Base-by-base conservation (phyloP, 2,113 vertebrate genomes). In the Perca fluviatilis region DNA sequence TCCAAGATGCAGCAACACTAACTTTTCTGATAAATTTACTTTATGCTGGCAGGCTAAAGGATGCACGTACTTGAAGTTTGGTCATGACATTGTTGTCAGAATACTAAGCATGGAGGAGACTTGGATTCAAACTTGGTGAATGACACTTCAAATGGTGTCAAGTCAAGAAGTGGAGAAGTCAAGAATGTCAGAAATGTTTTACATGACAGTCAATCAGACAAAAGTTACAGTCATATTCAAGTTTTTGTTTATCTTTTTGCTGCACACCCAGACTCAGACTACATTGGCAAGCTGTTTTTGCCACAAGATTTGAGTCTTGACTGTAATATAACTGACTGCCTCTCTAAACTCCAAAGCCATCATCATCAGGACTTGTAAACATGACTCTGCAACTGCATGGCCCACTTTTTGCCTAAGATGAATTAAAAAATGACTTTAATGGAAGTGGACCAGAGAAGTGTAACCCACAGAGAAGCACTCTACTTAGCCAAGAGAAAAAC, bases 1-100 rank as follows among this genome's bases (percentile, higher is more conserved):
- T 68, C 54, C 30, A 53, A 69, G 47, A 79, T 66, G 25, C 65
- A 70, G 61, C 58, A 53, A 13, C 71, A 66, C 73, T 40, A 50
- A 85, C 82, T 73, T 88, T 77, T 53, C 21, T 63, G n/a, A 9
- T 51, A 58, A 69, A 82, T 71, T 60, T 72, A 4, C 64, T 51
- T 53, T 40, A 16, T 36, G 60, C 43, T 66, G 46, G 23, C 49
- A 0, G 33, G 33, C 16, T 70, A 73, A 86, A 79, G 25, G 62
- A 83, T 62, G 58, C 79, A 74, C 65, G 65, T 47, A 27, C 14
- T 54, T 77, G 11, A 65, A 68, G 51, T 53, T 47, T 74, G 36
- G 18, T 54, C 70, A 21, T 50, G 21, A 30, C 40, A 33, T 25
- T 40, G 56, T 68, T 70, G 27, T 81, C 13, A 66, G 60, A 65